phyloP scores from a whole-genome alignment of 1,140 invertebrate genomes.

The Drosophila sp. region DNA sequence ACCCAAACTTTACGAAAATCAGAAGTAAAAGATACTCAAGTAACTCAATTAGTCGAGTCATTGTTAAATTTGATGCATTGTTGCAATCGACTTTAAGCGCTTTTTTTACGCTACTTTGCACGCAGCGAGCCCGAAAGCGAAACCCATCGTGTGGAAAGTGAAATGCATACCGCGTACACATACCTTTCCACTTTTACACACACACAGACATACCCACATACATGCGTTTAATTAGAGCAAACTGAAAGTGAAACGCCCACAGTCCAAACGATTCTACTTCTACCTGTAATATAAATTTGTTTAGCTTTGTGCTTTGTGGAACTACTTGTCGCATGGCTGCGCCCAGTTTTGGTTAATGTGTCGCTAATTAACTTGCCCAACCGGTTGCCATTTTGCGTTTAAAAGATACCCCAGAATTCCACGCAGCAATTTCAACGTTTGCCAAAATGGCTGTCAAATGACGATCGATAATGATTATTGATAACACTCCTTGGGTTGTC shows the following conservation, averaged over 20 bases:
- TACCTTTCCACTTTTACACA: background rate
- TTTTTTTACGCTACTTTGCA: slow-evolving; percentile 69
- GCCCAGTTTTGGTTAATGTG: slow-evolving; percentile 64
- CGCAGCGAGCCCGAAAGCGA: slow-evolving; percentile 59
- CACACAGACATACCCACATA: background rate
- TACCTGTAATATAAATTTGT: slow-evolving; percentile 56
- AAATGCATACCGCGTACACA: slow-evolving; percentile 29
- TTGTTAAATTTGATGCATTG: slow-evolving; percentile 55
- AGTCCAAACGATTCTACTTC: slow-evolving; percentile 3
- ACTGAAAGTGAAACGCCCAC: slow-evolving; percentile 52
- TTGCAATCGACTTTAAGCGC: slow-evolving; percentile 53
- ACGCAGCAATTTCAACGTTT: slow-evolving; percentile 4
- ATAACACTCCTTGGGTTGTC: background rate
- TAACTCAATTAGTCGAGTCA: slow-evolving; percentile 70
- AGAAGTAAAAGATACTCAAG: too few species aligned
- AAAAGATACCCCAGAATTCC: slow-evolving; percentile 18
- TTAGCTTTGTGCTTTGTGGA: slow-evolving; percentile 50
- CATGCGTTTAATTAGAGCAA: slow-evolving; percentile 51
- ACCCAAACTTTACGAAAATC: too few species aligned
- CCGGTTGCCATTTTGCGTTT: slow-evolving; percentile 1
- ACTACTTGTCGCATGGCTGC: slow-evolving; percentile 58
- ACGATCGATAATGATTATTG: background rate
- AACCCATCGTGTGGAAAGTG: slow-evolving; percentile 57
- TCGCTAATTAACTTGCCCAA: slow-evolving; percentile 63
- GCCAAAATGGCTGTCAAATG: slow-evolving; percentile 18